These are phyloP conservation scores for Oncorhynchus nerka DNA, from an alignment of 2,113 vertebrate genomes.

Conservation along the genomic window DNA sequence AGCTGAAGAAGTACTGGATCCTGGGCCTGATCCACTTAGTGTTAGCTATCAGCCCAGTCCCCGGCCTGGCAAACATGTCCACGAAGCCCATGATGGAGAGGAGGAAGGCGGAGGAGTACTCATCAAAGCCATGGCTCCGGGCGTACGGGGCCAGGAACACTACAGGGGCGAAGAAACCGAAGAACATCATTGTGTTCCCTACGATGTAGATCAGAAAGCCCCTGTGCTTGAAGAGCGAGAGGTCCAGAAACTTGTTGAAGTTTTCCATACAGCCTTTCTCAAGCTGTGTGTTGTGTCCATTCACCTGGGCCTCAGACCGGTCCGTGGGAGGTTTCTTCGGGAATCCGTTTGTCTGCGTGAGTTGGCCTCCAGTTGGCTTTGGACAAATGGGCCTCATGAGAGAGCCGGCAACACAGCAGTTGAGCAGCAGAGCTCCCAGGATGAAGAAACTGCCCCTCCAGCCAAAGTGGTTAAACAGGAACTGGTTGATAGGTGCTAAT, in stretches of 20 bases:
- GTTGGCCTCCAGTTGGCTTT: constrained; percentile 9
- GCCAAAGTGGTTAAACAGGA: constrained; percentile 75
- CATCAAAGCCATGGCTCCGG: constrained; percentile 72
- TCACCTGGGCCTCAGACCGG: rapidly evolving
- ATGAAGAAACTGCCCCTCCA: constrained; percentile 84
- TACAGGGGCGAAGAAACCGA: constrained; percentile 80
- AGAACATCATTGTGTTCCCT: constrained; percentile 79
- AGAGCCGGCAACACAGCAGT: constrained; percentile 82
- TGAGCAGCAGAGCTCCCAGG: constrained; percentile 78
- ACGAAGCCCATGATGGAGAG: constrained; percentile 76
- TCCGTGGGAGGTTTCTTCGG: constrained; percentile 1
- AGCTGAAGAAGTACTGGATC: constrained; percentile 81
- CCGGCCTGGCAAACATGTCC: constrained; percentile 78
- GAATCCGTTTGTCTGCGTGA: constrained; percentile 5
- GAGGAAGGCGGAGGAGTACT: constrained; percentile 78
- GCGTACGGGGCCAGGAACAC: constrained; percentile 80
- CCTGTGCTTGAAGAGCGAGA: constrained; percentile 80
- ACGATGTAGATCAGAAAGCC: constrained; percentile 82
- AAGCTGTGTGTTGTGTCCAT: constrained; percentile 21
- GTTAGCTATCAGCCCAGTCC: constrained; percentile 75
- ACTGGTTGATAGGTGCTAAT: constrained; percentile 79
- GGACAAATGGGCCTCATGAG: constrained; percentile 76
- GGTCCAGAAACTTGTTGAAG: constrained; percentile 68
- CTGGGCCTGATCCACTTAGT: constrained; percentile 74
- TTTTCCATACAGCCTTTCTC: constrained; percentile 58